A percentile compares a stretch with the other conserved stretches of the same genome.
Evolutionary conservation across 2,113 vertebrate species (phyloP).

Genomic region (Anthoscopus minutus): DNA sequence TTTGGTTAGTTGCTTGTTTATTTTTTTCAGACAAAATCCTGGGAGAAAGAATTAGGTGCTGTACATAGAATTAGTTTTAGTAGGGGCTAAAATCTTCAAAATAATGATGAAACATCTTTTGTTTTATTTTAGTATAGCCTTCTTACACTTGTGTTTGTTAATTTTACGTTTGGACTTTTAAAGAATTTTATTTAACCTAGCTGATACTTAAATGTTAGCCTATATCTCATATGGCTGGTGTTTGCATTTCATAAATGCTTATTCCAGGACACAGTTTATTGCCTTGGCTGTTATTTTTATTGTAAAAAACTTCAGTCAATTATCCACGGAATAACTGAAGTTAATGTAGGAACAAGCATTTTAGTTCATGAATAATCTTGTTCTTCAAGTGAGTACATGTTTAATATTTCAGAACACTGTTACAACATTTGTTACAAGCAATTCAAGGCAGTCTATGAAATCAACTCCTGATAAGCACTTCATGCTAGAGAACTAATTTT

Average conservation of each 20-base stretch:
- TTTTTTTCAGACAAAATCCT: background rate
- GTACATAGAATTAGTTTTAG: background rate
- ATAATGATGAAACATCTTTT: background rate
- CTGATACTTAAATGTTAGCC: background rate
- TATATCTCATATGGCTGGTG: background rate
- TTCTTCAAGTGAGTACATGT: background rate
- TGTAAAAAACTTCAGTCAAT: background rate
- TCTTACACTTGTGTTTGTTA: background rate
- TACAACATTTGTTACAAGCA: background rate
- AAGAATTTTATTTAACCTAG: background rate
- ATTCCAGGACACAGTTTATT: background rate
- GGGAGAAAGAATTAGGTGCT: background rate
- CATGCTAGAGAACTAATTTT: background rate
- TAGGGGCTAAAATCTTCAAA: background rate
- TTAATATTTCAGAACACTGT: background rate
- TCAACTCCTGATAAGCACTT: background rate
- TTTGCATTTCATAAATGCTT: background rate
- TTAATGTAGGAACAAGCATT: background rate
- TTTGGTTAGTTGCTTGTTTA: background rate
- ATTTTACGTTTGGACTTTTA: background rate
- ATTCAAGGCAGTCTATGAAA: background rate
- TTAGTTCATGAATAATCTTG: background rate
- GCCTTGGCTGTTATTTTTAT: background rate
- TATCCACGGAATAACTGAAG: background rate
- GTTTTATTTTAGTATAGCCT: background rate